phyloP scores from a whole-genome alignment of 2,797 vertebrate species.

The Xyrichtys novacula region DNA sequence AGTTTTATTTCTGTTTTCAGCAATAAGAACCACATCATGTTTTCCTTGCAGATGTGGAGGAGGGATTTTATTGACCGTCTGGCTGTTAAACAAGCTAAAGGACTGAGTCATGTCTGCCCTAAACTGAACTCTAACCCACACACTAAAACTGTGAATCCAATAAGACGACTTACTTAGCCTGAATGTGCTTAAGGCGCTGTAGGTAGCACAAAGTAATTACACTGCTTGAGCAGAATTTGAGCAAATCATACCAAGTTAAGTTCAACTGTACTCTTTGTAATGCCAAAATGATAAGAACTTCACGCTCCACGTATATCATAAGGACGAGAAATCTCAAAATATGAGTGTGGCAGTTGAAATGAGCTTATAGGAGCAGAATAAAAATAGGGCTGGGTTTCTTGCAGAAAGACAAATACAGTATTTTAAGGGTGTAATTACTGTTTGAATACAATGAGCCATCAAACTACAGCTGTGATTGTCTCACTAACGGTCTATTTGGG shows the following conservation, averaged over 20 bases:
- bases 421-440: constrained; percentile 77
- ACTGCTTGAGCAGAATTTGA: neutral
- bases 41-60: constrained; percentile 29
- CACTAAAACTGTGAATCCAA: constrained; percentile 35
- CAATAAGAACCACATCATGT: constrained; percentile 11
- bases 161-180: constrained; percentile 8
- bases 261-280: neutral
- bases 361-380: constrained; percentile 30
- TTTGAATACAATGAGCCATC: constrained; percentile 75
- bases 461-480: constrained; percentile 64
- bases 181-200: neutral
- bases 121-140: constrained; percentile 43
- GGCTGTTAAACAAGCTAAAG: constrained; percentile 41
- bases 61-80: constrained; percentile 48
- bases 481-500: constrained; percentile 61
- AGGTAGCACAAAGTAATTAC: neutral
- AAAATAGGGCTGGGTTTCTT: constrained; percentile 60
- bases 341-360: constrained; percentile 17
- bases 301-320: neutral
- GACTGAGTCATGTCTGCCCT: constrained; percentile 56
- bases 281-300: neutral
- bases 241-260: neutral
- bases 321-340: constrained; percentile 25
- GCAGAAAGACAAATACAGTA: constrained; percentile 59
- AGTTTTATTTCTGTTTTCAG: constrained; percentile 12